Evolutionary conservation across 2,113 vertebrate genomes (phyloP).

Genomic region (Xiphophorus hellerii): DNA sequence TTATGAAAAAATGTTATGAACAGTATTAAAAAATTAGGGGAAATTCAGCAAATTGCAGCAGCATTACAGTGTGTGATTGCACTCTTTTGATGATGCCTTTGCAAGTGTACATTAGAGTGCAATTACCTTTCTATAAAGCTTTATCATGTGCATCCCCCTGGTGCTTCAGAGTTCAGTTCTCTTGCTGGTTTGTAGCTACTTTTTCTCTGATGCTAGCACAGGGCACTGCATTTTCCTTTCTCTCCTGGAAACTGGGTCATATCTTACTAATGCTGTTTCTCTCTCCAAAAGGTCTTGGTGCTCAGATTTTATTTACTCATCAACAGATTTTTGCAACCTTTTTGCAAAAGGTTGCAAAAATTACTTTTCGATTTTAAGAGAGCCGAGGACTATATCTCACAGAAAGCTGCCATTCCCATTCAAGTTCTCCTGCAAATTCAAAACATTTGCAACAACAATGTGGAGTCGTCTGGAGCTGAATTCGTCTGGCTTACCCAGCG

Average conservation of each 20-base stretch:
- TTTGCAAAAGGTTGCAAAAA: too few species aligned
- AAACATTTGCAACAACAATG: too few species aligned
- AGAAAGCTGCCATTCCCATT: too few species aligned
- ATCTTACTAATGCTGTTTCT: background rate
- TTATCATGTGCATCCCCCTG: conserved; percentile 37
- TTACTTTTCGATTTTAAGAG: too few species aligned
- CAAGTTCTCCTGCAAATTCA: too few species aligned
- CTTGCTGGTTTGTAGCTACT: background rate
- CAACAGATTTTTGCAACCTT: too few species aligned
- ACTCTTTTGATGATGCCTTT: conserved; percentile 45
- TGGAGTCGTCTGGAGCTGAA: background rate
- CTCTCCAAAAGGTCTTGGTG: background rate
- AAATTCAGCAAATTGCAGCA: conserved; percentile 34
- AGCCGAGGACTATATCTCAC: too few species aligned
- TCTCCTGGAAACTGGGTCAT: background rate
- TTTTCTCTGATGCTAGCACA: background rate
- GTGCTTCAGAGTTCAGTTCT: conserved; percentile 29
- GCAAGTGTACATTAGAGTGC: conserved; percentile 38
- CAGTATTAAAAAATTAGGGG: background rate
- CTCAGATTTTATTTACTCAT: background rate
- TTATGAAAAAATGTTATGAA: conserved; percentile 11
- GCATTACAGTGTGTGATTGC: conserved; percentile 1
- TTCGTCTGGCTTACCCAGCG: background rate
- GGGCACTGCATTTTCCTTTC: background rate
- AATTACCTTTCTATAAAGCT: conserved; percentile 44